Base-by-base conservation (phyloP, 2,113 vertebrate genomes). In the Chionomys nivalis region DNA sequence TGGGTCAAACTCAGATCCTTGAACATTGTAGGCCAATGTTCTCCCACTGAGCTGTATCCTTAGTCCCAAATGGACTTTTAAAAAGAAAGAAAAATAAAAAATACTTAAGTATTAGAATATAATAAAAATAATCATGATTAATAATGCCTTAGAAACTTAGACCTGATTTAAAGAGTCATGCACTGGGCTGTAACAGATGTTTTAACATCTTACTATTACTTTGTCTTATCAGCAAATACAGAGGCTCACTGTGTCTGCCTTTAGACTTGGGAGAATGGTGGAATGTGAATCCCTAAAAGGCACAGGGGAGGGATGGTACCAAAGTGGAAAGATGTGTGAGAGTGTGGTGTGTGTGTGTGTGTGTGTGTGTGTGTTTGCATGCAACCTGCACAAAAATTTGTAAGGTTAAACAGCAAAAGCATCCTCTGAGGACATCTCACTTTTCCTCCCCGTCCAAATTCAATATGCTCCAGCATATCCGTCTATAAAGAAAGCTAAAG, bases 381-480 rank as follows among this genome's bases (percentile, higher is more conserved):
- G 66, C 68, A 73, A 65, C 33, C 28, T 87, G 4, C 19, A 47
- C 28, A 66, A n/a, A 49, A n/a, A 14, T 9, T 91, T 82, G 93
- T 31, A 85, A 87, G 58, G 17, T 93, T 93, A 73, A 96, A 95
- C 49, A 97, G 89, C 13, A 75, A 92, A 93, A 96, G 63, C 75
- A 65, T 82, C 24, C 55, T 52, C 79, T 76, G 55, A 94, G n/a
- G 66, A 65, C 17, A 55, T 93, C 28, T 86, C 7, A 16, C 72
- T 91, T 72, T 91, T 77, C 39, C 55, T 47, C 21, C 33, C 26
- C 42, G 83, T 86, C 63, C 65, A 92, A 95, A 90, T 89, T 86
- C 96, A 47, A 90, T 77, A n/a, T n/a, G 16, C 75, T 68, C 28
- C 39, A 83, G 82, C 86, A 86, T 19, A 17, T 61, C 44, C 70